Evolutionary conservation across 2,113 vertebrate species (phyloP).

Genomic region (Hylia prasina): DNA sequence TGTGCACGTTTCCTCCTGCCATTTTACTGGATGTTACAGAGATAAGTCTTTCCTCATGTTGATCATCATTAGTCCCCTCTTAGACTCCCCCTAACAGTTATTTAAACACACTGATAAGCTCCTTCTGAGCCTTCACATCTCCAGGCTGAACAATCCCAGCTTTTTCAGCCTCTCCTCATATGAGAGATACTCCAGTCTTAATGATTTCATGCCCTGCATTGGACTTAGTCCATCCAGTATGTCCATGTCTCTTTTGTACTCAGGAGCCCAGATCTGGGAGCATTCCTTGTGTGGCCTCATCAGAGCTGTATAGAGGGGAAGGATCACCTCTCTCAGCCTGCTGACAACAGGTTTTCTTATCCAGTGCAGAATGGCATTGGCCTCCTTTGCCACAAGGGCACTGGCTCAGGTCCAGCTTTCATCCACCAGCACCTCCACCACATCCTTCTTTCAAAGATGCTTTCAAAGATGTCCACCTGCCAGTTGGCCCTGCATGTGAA

Average conservation of each 20-base stretch:
- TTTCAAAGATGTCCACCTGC: background rate
- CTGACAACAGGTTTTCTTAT: background rate
- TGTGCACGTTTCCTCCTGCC: background rate
- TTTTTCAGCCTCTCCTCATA: background rate
- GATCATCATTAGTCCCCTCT: background rate
- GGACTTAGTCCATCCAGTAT: background rate
- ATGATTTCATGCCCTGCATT: background rate
- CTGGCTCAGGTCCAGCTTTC: background rate
- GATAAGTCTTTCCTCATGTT: background rate
- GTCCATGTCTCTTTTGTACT: background rate
- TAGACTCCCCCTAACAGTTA: background rate
- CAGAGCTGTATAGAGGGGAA: background rate
- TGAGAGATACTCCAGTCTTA: background rate
- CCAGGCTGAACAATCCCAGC: background rate
- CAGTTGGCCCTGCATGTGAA: background rate
- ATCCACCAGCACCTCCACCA: background rate
- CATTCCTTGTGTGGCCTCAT: rapidly evolving
- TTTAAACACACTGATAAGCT: background rate
- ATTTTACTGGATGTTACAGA: background rate
- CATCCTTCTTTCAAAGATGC: background rate
- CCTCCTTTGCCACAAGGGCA: background rate
- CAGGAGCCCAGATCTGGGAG: background rate
- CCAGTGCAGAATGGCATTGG: background rate
- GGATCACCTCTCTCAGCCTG: background rate
- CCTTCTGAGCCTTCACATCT: background rate